Base-by-base conservation (phyloP, 2,888 invertebrate genomes). In the Shargacucullia verbasci region DNA sequence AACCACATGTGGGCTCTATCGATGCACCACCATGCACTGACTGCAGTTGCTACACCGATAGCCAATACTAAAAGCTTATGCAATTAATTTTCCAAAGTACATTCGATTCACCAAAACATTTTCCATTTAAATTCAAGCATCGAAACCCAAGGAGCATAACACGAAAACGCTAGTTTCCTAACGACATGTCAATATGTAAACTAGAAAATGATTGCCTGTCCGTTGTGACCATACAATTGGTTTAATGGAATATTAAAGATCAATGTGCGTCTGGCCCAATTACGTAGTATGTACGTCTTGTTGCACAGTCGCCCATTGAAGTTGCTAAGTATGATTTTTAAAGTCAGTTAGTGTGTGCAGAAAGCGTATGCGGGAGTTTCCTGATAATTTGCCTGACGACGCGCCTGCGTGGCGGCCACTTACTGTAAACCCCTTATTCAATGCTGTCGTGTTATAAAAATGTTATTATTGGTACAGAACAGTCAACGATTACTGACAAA, bases 291-390 rank as follows among this genome's bases (percentile, higher is more conserved):
- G 63, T 78, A 29, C 63, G 72, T 79, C 80, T 81, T 81, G 81
- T 82, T 60, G 65, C 65, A 69, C 59, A 73, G 76, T 77, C 76
- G 78, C 76, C 79, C 77, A 82, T 83, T 78, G 80, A 67, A 73
- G 79, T 81, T 71, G 79, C 80, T 85, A 88, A 91, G 86, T 91
- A 90, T 85, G 78, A 87, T 88, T 89, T 85, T 91, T 87, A 89
- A 81, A 62, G 73, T 79, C 70, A 73, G 81, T 84, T 91, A 90
- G 80, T 76, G 89, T 90, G 93, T 88, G 86, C 92, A 92, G 93
- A 93, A 93, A 93, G 93, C 92, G 92, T 93, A 87, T 81, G 86
- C 84, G 76, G 87, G 87, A 84, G 89, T 83, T 83, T 83, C 80
- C 81, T 88, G 86, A 88, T 89, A 91, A 92, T 90, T 90, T 88